These are phyloP conservation scores for Myrmecobius fasciatus DNA, from an alignment of 2,113 vertebrate genomes.

Conservation along the genomic window DNA sequence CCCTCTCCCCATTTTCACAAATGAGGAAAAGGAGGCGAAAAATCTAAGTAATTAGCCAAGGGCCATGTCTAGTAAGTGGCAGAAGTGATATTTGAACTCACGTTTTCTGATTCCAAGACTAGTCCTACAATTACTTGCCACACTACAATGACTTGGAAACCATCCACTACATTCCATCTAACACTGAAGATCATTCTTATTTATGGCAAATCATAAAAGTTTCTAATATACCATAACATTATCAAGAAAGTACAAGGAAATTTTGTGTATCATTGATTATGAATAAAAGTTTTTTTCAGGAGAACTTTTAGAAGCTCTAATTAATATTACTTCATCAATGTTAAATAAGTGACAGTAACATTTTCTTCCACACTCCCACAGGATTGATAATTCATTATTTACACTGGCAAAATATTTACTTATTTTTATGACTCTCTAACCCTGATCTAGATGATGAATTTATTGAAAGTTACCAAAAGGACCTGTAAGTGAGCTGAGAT, in stretches of 20 bases:
- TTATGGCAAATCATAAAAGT: not conserved
- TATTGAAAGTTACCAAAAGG: conserved; percentile 32
- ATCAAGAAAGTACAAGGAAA: conserved; percentile 58
- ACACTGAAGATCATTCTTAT: conserved; percentile 33
- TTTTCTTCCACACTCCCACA: not conserved
- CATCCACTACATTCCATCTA: conserved; percentile 27
- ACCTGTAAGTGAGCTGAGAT: not conserved
- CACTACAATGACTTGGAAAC: not conserved
- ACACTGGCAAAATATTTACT: conserved; percentile 38
- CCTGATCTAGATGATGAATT: not conserved
- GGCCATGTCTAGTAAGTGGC: not conserved
- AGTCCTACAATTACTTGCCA: not conserved
- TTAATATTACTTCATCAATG: conserved; percentile 41
- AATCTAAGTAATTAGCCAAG: not conserved
- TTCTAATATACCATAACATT: conserved; percentile 24
- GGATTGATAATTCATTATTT: conserved; percentile 45
- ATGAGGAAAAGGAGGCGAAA: not conserved
- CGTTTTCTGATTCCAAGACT: too few species aligned
- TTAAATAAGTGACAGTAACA: conserved; percentile 57
- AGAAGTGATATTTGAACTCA: too few species aligned
- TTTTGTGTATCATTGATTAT: conserved; percentile 29
- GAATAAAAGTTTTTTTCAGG: conserved; percentile 30
- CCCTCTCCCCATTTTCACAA: too few species aligned
- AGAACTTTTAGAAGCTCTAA: conserved; percentile 32
- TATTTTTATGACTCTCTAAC: conserved; percentile 11